phyloP scores from a whole-genome alignment of 1,140 invertebrate genomes.

The Eueides isabella region DNA sequence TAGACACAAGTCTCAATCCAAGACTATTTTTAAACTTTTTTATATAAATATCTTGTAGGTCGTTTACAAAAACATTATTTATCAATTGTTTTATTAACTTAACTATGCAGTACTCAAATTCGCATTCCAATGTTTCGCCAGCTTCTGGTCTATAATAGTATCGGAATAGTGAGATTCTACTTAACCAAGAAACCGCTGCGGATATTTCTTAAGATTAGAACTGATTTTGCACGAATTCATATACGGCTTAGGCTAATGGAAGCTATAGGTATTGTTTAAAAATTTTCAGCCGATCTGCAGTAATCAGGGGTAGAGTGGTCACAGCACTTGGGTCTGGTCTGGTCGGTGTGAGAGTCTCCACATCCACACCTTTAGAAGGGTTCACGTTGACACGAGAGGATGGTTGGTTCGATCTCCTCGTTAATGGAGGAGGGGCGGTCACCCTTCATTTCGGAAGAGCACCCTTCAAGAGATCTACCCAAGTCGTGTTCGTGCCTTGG shows the following conservation, averaged over 20 bases:
- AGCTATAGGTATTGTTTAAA: constrained; percentile 12
- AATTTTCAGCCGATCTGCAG: constrained; percentile 93
- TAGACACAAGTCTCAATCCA: no score
- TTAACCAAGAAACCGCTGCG: no score
- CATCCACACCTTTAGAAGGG: constrained; percentile 93
- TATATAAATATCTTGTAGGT: no score
- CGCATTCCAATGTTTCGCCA: no score
- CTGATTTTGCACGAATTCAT: neutral
- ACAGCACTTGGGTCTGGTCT: constrained; percentile 95
- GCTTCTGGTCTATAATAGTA: no score
- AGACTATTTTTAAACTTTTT: no score
- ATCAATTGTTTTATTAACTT: no score
- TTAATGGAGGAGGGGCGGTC: constrained; percentile 98
- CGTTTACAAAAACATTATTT: no score
- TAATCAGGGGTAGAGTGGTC: constrained; percentile 96
- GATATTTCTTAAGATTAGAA: neutral
- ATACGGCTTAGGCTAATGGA: neutral
- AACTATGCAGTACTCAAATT: no score
- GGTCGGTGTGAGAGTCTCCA: constrained; percentile 96
- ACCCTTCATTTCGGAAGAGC: constrained; percentile 96
- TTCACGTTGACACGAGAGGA: constrained; percentile 96
- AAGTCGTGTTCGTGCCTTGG: constrained; percentile 97
- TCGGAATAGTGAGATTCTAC: no score
- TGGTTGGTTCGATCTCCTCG: constrained; percentile 97
- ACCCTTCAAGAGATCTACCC: constrained; percentile 94